Percentiles rank a stretch among this genome's conserved stretches.
phyloP scores from a whole-genome alignment of 2,113 vertebrate species.

The Myotis lucifugus region DNA sequence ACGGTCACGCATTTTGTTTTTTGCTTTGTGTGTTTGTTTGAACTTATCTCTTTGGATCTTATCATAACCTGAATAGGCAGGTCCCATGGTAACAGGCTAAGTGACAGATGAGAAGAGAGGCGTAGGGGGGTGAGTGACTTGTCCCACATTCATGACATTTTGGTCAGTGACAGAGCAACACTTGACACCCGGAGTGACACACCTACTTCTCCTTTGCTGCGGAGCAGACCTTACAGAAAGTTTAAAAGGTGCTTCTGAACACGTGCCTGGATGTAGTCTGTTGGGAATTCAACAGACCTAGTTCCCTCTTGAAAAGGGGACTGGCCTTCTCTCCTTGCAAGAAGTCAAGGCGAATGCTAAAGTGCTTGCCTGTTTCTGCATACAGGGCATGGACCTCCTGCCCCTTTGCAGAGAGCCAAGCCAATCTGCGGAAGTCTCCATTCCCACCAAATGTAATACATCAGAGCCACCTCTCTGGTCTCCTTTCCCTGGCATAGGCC shows the following conservation, averaged over 20 bases:
- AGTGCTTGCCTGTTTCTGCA: not conserved
- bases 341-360: not conserved
- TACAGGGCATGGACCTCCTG: not conserved
- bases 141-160: not conserved
- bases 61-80: not conserved
- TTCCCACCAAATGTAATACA: not conserved
- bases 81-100: not conserved
- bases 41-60: not conserved
- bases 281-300: not conserved
- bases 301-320: not conserved
- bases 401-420: not conserved
- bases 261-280: not conserved
- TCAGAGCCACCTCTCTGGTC: not conserved
- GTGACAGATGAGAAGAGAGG: not conserved
- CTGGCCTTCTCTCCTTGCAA: not conserved
- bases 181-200: not conserved
- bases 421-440: not conserved
- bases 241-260: not conserved
- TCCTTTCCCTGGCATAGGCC: not conserved
- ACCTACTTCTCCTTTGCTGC: not conserved
- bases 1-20: not conserved
- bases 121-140: accelerated
- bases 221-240: not conserved
- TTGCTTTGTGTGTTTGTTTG: not conserved
- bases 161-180: not conserved